These are phyloP conservation scores for Caiman crocodilus DNA, from an alignment of 2,797 vertebrate species.

Conservation along the genomic window DNA sequence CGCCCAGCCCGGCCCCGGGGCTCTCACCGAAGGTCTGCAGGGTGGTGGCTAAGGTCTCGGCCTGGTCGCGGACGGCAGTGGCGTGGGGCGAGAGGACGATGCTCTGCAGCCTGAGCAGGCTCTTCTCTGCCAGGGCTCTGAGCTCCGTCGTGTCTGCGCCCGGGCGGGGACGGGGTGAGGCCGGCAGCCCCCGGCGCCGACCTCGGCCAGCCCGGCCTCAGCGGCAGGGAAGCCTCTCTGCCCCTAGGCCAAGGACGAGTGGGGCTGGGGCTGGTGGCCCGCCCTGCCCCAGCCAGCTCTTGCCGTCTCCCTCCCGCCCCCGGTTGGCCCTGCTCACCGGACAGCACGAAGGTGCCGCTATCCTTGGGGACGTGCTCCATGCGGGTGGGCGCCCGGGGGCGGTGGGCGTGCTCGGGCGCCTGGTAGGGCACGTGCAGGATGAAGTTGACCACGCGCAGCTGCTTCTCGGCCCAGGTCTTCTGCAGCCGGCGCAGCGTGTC, in stretches of 20 bases:
- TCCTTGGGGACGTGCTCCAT: constrained; percentile 50
- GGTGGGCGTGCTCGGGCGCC: constrained; percentile 36
- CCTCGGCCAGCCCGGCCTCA: too few relatives aligned
- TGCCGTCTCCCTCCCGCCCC: not conserved
- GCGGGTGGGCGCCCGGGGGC: not conserved
- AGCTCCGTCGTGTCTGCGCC: constrained; percentile 80
- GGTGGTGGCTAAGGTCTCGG: constrained; percentile 80
- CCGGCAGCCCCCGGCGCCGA: not conserved
- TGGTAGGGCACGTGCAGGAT: constrained; percentile 68
- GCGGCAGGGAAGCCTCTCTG: not conserved
- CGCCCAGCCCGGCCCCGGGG: too few relatives aligned
- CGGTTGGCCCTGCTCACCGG: constrained; percentile 78
- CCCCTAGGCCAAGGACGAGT: not conserved
- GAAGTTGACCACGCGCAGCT: constrained; percentile 82
- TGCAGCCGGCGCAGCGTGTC: constrained; percentile 80
- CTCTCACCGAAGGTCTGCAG: constrained; percentile 83
- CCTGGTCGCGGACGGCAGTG: constrained; percentile 72
- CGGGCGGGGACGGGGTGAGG: not conserved
- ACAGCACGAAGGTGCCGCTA: constrained; percentile 79
- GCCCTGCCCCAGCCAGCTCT: not conserved
- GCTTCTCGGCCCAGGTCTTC: constrained; percentile 78
- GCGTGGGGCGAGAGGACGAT: constrained; percentile 81
- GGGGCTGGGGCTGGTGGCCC: not conserved
- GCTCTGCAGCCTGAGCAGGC: constrained; percentile 81
- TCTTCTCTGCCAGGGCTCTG: constrained; percentile 80